Evolutionary conservation across 2,888 invertebrate genomes (phyloP).

Genomic region (Megalurothrips usitatus): DNA sequence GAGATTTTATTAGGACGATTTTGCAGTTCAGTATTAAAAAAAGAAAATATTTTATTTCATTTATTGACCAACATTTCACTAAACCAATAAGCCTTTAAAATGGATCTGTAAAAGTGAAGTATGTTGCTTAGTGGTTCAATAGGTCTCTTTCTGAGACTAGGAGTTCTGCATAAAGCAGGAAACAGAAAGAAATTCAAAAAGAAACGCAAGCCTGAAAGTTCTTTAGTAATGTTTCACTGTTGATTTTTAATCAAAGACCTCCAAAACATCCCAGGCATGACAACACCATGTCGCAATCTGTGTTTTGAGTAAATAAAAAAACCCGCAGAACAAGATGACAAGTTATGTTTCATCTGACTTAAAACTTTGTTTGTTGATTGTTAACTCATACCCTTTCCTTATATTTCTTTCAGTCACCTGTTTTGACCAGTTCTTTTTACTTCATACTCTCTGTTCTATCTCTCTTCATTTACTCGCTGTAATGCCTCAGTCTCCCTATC

Average conservation of each 20-base stretch:
- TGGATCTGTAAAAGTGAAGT: not conserved
- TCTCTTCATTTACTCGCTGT: not conserved
- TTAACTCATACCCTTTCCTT: not conserved
- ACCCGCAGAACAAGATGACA: not conserved
- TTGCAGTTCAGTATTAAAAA: constrained; percentile 23
- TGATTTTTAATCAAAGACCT: not conserved
- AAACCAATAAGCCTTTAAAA: not conserved
- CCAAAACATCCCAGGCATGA: not conserved
- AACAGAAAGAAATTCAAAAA: not conserved
- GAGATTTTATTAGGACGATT: constrained; percentile 22
- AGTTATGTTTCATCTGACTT: not conserved
- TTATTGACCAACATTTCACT: not conserved
- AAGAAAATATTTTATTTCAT: constrained; percentile 3
- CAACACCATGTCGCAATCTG: not conserved
- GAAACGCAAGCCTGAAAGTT: not conserved
- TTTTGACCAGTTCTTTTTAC: not conserved
- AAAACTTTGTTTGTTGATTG: not conserved
- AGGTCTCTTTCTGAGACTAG: not conserved
- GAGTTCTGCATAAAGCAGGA: not conserved
- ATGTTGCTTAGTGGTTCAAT: no score
- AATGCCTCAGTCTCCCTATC: not conserved
- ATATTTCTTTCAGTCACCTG: not conserved
- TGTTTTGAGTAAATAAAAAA: constrained; percentile 4
- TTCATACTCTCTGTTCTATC: not conserved
- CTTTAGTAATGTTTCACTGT: not conserved